Evolutionary conservation across 2,888 invertebrate genomes (phyloP).

Genomic region (Phalera bucephala): DNA sequence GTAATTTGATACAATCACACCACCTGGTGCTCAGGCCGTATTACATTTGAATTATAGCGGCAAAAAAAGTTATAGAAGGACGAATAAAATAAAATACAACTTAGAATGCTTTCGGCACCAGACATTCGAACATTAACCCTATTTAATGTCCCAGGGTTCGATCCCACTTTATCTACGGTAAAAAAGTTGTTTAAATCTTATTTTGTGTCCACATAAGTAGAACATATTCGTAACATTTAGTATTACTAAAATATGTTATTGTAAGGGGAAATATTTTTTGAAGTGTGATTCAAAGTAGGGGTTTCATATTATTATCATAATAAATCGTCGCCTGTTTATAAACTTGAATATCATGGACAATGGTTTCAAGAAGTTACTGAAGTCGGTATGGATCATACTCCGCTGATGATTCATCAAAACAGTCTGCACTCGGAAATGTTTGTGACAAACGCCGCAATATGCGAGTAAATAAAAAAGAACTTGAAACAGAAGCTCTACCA

Average conservation of each 20-base stretch:
- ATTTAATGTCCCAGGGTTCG: slow-evolving; percentile 17
- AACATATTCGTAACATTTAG: no score
- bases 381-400: background rate
- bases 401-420: background rate
- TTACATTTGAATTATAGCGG: slow-evolving; percentile 54
- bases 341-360: slow-evolving; percentile 5
- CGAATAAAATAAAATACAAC: slow-evolving; percentile 55
- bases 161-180: slow-evolving; percentile 13
- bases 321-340: slow-evolving; percentile 17
- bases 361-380: background rate
- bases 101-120: slow-evolving; percentile 48
- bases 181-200: slow-evolving; percentile 18
- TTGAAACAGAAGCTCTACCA: no score
- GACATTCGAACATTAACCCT: slow-evolving; percentile 39
- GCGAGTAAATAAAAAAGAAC: no score
- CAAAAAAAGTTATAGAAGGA: slow-evolving; percentile 48
- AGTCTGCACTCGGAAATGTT: no score
- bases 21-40: slow-evolving; percentile 54
- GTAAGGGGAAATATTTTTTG: background rate
- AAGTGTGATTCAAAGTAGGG: slow-evolving; percentile 7
- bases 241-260: slow-evolving; percentile 5
- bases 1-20: slow-evolving; percentile 63
- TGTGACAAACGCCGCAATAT: no score
- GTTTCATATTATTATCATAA: slow-evolving; percentile 20
- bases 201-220: slow-evolving; percentile 7